Evolutionary conservation across 1,140 invertebrate genomes (phyloP).

Genomic region (Pogonomyrmex barbatus): DNA sequence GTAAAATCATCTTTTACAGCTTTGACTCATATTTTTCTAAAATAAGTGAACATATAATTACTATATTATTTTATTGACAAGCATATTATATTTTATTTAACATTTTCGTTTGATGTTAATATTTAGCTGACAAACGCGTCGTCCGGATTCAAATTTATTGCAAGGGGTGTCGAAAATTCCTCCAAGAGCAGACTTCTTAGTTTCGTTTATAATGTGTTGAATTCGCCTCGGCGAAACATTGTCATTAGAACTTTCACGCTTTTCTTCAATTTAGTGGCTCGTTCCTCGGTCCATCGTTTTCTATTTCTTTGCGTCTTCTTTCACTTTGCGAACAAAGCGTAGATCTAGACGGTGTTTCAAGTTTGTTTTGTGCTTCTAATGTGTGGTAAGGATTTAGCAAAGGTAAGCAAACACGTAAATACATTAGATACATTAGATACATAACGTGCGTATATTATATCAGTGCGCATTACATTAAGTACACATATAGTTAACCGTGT

Average conservation of each 20-base stretch:
- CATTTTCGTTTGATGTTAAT: neutral
- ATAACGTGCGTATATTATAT: slow-evolving; percentile 51
- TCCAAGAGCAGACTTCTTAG: slow-evolving; percentile 48
- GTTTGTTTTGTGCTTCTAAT: slow-evolving; percentile 49
- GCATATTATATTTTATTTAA: neutral
- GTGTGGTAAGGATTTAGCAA: slow-evolving; percentile 13
- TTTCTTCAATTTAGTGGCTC: slow-evolving; percentile 29
- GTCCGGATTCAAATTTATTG: slow-evolving; percentile 4
- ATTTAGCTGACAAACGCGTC: neutral
- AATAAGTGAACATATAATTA: neutral
- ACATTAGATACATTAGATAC: slow-evolving; percentile 51
- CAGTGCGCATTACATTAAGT: slow-evolving; percentile 51
- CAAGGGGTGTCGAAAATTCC: slow-evolving; percentile 1
- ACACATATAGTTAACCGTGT: slow-evolving; percentile 61
- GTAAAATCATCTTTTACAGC: neutral
- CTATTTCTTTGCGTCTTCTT: slow-evolving; percentile 25
- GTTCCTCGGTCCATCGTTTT: slow-evolving; percentile 37
- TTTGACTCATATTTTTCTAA: neutral
- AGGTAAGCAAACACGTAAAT: slow-evolving; percentile 41
- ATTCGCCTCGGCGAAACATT: neutral
- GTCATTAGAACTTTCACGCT: slow-evolving; percentile 33
- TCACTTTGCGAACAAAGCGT: slow-evolving; percentile 4
- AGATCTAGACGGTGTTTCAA: slow-evolving; percentile 10
- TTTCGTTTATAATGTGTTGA: slow-evolving; percentile 25
- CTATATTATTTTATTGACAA: neutral